Conservation (phyloP, 1,140 invertebrate genomes). For the Drosophila aff. region DNA sequence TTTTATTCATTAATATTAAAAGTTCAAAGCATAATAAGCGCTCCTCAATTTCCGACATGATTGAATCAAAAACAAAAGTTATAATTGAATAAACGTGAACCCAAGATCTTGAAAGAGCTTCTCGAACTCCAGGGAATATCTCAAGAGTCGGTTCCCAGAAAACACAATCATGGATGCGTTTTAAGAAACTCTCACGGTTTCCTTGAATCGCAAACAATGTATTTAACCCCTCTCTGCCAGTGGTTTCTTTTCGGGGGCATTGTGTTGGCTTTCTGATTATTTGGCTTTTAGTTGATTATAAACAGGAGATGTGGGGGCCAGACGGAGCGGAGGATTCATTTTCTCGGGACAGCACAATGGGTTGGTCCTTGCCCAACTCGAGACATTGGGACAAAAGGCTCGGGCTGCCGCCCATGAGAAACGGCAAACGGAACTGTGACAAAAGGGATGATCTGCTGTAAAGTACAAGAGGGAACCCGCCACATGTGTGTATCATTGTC, state of each 20-base stretch:
- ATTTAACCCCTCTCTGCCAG: slow-evolving; percentile 28
- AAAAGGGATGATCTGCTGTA: slow-evolving; percentile 52
- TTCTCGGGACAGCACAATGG: slow-evolving; percentile 60
- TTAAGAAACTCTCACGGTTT: slow-evolving; percentile 4
- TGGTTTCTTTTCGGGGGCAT: slow-evolving; percentile 40
- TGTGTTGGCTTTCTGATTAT: slow-evolving; percentile 80
- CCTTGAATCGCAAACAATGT: slow-evolving; percentile 34
- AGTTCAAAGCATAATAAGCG: background rate
- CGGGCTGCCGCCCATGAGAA: slow-evolving; percentile 30
- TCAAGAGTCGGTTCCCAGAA: slow-evolving; percentile 9
- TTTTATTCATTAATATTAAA: background rate
- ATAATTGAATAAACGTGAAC: slow-evolving; percentile 1
- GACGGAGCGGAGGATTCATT: slow-evolving; percentile 25
- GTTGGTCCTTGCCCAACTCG: slow-evolving; percentile 22
- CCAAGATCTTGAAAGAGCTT: background rate
- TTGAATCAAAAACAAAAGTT: slow-evolving; percentile 1
- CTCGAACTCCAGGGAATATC: slow-evolving; percentile 3
- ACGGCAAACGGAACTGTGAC: slow-evolving; percentile 70
- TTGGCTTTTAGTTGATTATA: slow-evolving; percentile 83
- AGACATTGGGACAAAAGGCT: slow-evolving; percentile 54
- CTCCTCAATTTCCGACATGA: background rate
- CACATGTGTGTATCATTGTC: slow-evolving; percentile 20
- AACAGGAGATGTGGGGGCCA: slow-evolving; percentile 40
- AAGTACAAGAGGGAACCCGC: slow-evolving; percentile 20
- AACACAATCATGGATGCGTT: slow-evolving; percentile 22